Conservation (phyloP, 2,113 vertebrate genomes). For the Neopipo cinnamomea region DNA sequence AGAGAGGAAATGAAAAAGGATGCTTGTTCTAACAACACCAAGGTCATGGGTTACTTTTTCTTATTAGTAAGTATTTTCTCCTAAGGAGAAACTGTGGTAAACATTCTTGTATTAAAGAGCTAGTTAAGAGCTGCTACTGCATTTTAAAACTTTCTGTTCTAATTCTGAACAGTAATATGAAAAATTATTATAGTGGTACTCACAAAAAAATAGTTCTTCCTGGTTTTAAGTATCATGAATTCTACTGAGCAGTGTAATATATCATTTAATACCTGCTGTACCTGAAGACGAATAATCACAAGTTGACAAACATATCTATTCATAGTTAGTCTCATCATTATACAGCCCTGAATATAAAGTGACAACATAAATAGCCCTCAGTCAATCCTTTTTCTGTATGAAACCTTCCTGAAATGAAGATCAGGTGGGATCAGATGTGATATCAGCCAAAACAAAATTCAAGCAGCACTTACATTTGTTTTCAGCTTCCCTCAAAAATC, state of each 20-base stretch:
- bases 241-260: background rate
- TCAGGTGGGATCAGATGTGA: background rate
- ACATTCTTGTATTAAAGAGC: background rate
- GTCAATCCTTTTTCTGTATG: background rate
- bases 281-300: background rate
- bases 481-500: background rate
- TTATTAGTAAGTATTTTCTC: background rate
- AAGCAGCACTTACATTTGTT: background rate
- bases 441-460: background rate
- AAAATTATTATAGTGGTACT: background rate
- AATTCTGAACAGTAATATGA: background rate
- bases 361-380: background rate
- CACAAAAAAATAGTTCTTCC: background rate
- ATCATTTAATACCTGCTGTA: background rate
- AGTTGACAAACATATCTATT: background rate
- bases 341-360: background rate
- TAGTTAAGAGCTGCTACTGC: background rate
- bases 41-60: background rate
- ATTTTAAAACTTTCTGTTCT: background rate
- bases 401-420: background rate
- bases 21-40: background rate
- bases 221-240: background rate
- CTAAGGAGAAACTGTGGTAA: background rate
- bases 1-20: background rate
- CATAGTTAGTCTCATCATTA: background rate